Conservation (phyloP, 2,797 vertebrate genomes). For the Tiaroga cobitis region DNA sequence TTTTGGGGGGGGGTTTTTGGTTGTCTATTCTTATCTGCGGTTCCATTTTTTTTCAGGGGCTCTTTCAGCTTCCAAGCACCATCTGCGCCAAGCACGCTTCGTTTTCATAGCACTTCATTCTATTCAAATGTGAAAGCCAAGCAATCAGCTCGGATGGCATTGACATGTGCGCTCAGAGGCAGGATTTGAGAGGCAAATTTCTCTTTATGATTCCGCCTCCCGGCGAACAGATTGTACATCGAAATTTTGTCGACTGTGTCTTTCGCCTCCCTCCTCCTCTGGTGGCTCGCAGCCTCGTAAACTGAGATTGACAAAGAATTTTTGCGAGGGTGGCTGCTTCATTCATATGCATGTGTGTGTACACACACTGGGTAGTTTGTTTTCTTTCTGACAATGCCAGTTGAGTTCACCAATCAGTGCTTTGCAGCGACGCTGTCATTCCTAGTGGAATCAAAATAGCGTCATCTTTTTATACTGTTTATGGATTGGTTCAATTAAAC, state of each 20-base stretch:
- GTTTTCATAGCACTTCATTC: slow-evolving; percentile 68
- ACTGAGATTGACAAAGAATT: slow-evolving; percentile 55
- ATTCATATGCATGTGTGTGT: slow-evolving; percentile 58
- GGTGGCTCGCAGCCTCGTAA: slow-evolving; percentile 35
- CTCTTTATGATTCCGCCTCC: slow-evolving; percentile 58
- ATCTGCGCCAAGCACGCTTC: slow-evolving; percentile 55
- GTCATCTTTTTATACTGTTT: not conserved
- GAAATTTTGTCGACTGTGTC: slow-evolving; percentile 68
- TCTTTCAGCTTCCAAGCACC: slow-evolving; percentile 55
- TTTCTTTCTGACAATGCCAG: slow-evolving; percentile 62
- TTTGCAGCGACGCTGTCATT: not conserved
- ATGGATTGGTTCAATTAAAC: not conserved
- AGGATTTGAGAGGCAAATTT: slow-evolving; percentile 74
- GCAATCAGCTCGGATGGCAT: slow-evolving; percentile 71
- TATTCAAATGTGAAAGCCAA: slow-evolving; percentile 70
- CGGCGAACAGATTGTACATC: slow-evolving; percentile 73
- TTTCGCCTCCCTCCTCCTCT: slow-evolving; percentile 60
- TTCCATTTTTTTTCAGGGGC: slow-evolving; percentile 46
- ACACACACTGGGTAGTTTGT: slow-evolving; percentile 51
- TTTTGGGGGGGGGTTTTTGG: not conserved
- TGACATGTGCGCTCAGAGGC: slow-evolving; percentile 68
- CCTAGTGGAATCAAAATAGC: not conserved
- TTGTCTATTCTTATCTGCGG: slow-evolving; percentile 43
- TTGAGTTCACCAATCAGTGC: slow-evolving; percentile 58
- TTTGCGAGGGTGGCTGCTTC: slow-evolving; percentile 32